Base-by-base conservation (phyloP, 2,113 vertebrate genomes). In the Falco punctatus region DNA sequence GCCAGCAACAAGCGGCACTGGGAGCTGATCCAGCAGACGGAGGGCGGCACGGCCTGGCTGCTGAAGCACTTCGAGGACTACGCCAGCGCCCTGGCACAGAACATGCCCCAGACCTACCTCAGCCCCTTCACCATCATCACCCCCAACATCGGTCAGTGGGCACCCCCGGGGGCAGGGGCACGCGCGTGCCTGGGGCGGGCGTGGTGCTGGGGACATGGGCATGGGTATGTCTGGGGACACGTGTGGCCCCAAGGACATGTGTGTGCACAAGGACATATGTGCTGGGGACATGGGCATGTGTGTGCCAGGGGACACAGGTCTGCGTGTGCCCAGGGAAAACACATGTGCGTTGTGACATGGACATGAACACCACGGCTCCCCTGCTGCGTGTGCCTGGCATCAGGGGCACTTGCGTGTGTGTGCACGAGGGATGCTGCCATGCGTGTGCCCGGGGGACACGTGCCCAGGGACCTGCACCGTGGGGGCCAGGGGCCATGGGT, bases 31-130 rank as follows among this genome's bases (percentile, higher is more conserved):
- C 99, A 99, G 98, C 98, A 99, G 97, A 98, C 98, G 0, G 99
- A 99, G 94, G 99, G 99, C 0, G 99, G 99, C 95, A 99, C 99
- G 0, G 99, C 99, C 2, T 98, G 98, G 24, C 97, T 99, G 88
- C 98, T 99, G 19, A 98, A 94, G 38, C 98, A 98, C 97, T 99
- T 98, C 0, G 99, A 99, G 97, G 99, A 99, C 57, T 99, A 99
- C 0, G 99, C 99, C 77, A 99, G 98, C 48, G 98, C 98, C 3
- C 98, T 99, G 97, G 99, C 99, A 0, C 98, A 98, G 98, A 99
- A 99, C 97, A 99, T 99, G 99, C 98, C 99, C 96, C 99, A 99
- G 97, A 99, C 99, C 18, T 99, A 99, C 97, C 99, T 99, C 40
- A 99, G 98, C 96, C 99, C 99, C 89, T 99, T 99, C 98, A 99